Percentiles rank a stretch among this genome's conserved stretches.
Evolutionary conservation across 1,140 invertebrate species (phyloP).

Genomic region (Formica exsecta): DNA sequence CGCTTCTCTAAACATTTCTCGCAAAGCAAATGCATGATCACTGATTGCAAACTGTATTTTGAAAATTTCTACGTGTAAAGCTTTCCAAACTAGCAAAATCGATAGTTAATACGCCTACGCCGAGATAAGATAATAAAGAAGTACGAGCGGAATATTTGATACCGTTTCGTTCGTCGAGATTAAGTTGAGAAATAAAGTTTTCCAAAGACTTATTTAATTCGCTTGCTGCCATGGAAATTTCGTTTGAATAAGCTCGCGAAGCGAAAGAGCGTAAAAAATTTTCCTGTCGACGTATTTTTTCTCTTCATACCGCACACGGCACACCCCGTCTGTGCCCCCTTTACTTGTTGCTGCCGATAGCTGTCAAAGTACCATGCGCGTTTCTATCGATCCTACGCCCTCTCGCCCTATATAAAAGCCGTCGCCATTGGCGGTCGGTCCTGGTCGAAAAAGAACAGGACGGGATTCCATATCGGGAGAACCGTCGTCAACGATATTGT

Average conservation of each 20-base stretch:
- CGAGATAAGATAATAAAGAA: too few relatives aligned
- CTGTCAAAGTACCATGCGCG: conserved; percentile 77
- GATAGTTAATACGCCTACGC: too few relatives aligned
- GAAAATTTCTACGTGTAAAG: too few relatives aligned
- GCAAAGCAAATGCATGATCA: too few relatives aligned
- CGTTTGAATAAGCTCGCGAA: neutral
- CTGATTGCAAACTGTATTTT: too few relatives aligned
- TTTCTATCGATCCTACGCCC: conserved; percentile 77
- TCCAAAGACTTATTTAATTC: neutral
- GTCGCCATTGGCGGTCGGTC: conserved; percentile 57
- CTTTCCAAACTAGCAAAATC: too few relatives aligned
- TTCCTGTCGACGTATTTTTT: conserved; percentile 41
- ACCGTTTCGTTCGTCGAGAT: too few relatives aligned
- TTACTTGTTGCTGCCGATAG: conserved; percentile 78
- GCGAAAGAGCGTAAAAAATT: conserved; percentile 38
- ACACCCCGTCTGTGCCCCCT: conserved; percentile 54
- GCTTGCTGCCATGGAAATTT: neutral
- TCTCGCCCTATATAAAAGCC: conserved; percentile 74
- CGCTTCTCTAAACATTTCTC: too few relatives aligned
- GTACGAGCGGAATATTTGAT: too few relatives aligned
- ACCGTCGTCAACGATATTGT: conserved; percentile 18
- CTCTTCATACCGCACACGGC: neutral
- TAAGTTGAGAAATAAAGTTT: too few relatives aligned
- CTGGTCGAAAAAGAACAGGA: conserved; percentile 57
- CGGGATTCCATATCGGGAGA: conserved; percentile 52